Evolutionary conservation across 2,113 vertebrate species (phyloP).

Genomic region (Crotophaga sulcirostris): DNA sequence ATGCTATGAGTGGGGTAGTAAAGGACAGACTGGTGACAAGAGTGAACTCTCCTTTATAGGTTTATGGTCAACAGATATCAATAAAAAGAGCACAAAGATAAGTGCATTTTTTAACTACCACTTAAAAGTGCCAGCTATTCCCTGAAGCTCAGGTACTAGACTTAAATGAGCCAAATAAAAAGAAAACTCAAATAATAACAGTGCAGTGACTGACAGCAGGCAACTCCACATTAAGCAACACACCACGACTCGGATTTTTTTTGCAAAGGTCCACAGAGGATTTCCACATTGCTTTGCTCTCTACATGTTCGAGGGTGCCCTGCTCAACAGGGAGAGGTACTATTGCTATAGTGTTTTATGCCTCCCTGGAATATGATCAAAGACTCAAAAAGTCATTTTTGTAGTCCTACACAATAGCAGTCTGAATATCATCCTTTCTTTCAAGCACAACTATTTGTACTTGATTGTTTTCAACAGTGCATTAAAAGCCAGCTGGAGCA

Average conservation of each 20-base stretch:
- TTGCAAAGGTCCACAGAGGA: neutral
- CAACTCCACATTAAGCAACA: neutral
- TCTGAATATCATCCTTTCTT: constrained; percentile 12
- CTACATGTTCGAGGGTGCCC: neutral
- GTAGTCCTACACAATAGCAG: neutral
- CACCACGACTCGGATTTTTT: neutral
- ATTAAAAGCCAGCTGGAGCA: neutral
- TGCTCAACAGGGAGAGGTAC: neutral
- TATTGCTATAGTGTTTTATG: neutral
- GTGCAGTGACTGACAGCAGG: neutral
- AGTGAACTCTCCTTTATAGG: constrained; percentile 9
- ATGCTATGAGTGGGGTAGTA: neutral
- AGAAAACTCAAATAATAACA: neutral
- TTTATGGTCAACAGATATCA: constrained; percentile 22
- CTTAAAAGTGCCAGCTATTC: neutral
- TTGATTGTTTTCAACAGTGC: neutral
- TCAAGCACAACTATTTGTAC: neutral
- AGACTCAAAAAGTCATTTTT: neutral
- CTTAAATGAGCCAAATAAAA: constrained; percentile 18
- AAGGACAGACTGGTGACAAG: neutral
- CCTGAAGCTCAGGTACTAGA: neutral
- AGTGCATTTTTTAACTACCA: neutral
- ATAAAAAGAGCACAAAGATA: constrained; percentile 23
- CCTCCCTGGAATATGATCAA: constrained; percentile 1
- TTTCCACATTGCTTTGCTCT: neutral